These are phyloP conservation scores for Marmota flaviventris DNA, from an alignment of 2,113 vertebrate genomes.

Conservation along the genomic window DNA sequence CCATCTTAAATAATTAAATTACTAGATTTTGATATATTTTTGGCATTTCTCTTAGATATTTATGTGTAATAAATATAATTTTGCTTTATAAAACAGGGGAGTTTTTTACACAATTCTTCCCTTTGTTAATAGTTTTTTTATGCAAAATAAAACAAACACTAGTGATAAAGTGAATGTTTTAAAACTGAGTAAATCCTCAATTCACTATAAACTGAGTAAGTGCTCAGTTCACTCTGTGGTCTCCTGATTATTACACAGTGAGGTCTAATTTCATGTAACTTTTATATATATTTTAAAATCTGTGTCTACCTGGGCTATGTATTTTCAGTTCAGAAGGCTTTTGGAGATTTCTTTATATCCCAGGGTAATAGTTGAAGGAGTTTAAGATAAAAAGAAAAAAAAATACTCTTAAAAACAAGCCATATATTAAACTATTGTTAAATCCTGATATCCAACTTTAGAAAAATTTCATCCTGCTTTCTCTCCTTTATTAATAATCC, in stretches of 20 bases:
- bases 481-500: neutral
- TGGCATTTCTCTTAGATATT: conserved; percentile 2
- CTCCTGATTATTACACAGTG: neutral
- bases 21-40: conserved; percentile 3
- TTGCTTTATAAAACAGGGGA: neutral
- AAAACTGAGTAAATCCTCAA: neutral
- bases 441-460: neutral
- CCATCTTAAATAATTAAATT: neutral
- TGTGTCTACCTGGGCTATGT: neutral
- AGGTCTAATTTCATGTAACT: neutral
- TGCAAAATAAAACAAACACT: neutral
- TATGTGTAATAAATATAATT: neutral
- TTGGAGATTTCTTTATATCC: neutral
- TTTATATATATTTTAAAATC: neutral
- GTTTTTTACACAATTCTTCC: neutral
- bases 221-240: neutral
- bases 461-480: neutral
- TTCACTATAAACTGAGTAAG: neutral
- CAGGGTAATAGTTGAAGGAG: neutral
- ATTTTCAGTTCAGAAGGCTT: neutral
- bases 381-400: neutral
- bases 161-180: neutral
- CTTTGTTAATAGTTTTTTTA: neutral
- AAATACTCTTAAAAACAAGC: neutral
- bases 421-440: neutral